phyloP scores from a whole-genome alignment of 2,797 vertebrate species.

The Prionace glauca region DNA sequence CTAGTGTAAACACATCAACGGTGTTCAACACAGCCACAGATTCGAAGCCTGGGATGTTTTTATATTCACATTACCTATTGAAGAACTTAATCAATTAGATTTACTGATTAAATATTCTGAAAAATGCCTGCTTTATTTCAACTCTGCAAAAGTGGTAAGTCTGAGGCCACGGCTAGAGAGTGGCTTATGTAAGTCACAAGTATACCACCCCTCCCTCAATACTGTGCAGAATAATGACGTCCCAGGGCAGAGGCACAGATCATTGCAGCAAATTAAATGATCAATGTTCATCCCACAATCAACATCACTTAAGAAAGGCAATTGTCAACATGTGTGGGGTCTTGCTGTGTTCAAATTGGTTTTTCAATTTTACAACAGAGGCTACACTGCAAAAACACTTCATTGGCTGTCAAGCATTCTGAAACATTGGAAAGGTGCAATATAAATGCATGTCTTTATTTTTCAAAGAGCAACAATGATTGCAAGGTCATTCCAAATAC shows the following conservation, averaged over 20 bases:
- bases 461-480: background rate
- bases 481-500: background rate
- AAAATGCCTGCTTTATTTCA: background rate
- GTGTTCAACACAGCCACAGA: background rate
- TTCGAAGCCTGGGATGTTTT: background rate
- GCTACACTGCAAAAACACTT: no score
- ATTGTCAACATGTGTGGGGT: no score
- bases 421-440: no score
- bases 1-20: background rate
- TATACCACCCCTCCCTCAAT: background rate
- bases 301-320: no score
- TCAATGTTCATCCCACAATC: no score
- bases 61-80: background rate
- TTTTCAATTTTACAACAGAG: no score
- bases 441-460: background rate
- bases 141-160: background rate
- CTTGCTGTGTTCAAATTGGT: no score
- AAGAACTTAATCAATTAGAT: background rate
- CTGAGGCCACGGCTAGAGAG: background rate
- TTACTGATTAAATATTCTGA: background rate
- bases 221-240: background rate
- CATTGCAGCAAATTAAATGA: background rate
- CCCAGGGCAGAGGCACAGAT: background rate
- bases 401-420: no score
- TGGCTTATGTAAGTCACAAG: background rate